These are phyloP conservation scores for Aldabrachelys gigantea DNA, from an alignment of 2,113 vertebrate species.

Conservation along the genomic window DNA sequence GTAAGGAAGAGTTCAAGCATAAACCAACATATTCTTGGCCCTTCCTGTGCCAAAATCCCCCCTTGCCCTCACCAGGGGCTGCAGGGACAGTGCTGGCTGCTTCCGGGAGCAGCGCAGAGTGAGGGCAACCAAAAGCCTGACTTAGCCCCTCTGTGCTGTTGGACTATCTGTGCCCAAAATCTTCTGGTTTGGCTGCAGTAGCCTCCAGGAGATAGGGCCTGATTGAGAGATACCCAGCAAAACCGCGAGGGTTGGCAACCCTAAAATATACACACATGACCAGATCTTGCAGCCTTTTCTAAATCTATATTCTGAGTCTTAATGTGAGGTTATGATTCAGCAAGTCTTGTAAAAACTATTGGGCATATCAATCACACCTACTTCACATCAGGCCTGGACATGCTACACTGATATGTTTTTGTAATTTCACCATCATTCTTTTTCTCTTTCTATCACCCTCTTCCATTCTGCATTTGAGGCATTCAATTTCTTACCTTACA, in stretches of 20 bases:
- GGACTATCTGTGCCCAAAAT: too few relatives aligned
- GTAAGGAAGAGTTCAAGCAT: neutral
- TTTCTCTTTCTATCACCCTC: neutral
- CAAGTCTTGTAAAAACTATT: neutral
- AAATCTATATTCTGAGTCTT: neutral
- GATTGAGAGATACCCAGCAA: too few relatives aligned
- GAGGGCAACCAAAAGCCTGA: too few relatives aligned
- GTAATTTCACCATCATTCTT: neutral
- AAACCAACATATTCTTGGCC: neutral
- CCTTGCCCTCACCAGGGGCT: too few relatives aligned
- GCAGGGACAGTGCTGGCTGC: too few relatives aligned
- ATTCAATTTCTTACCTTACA: neutral
- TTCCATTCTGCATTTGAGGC: neutral
- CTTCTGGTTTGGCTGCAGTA: too few relatives aligned
- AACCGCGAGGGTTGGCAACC: too few relatives aligned
- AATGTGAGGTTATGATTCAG: neutral
- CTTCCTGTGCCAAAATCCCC: neutral
- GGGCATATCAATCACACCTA: neutral
- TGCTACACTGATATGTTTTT: neutral
- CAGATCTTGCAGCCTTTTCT: neutral
- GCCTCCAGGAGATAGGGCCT: too few relatives aligned
- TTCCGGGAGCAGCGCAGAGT: too few relatives aligned
- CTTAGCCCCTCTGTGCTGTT: too few relatives aligned
- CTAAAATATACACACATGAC: neutral
- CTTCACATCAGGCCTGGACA: neutral